Evolutionary conservation across 2,113 vertebrate species (phyloP).

Genomic region (Conger conger): DNA sequence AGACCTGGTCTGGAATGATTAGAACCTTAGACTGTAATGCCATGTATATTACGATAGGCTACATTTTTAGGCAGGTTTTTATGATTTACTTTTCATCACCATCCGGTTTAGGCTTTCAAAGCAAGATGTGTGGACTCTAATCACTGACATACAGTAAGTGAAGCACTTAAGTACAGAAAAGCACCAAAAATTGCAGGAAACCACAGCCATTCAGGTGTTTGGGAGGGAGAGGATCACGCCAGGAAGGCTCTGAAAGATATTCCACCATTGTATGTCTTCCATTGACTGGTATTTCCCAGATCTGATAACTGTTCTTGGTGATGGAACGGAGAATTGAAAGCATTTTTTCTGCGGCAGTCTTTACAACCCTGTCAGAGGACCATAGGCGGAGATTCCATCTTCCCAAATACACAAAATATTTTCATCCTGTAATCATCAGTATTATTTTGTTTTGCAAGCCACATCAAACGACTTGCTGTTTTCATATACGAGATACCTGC

Average conservation of each 20-base stretch:
- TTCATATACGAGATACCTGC: neutral
- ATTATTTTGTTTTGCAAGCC: neutral
- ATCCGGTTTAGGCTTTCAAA: too few relatives aligned
- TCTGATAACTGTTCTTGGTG: neutral
- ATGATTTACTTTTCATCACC: too few relatives aligned
- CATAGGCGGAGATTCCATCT: neutral
- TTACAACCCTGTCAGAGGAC: neutral
- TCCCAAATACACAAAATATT: neutral
- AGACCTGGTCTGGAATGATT: neutral
- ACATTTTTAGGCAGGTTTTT: too few relatives aligned
- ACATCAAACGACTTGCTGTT: neutral
- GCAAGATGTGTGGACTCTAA: too few relatives aligned
- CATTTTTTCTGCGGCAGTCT: neutral
- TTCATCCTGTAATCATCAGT: neutral
- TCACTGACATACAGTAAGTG: too few relatives aligned
- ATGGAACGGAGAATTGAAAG: neutral
- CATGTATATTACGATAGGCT: neutral
- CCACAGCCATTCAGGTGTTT: neutral
- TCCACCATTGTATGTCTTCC: neutral
- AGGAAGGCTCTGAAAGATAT: slow-evolving; percentile 16
- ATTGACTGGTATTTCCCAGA: neutral
- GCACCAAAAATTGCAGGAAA: too few relatives aligned
- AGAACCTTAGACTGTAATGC: neutral
- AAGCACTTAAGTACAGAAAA: too few relatives aligned
- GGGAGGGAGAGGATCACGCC: slow-evolving; percentile 26